Evolutionary conservation across 2,888 invertebrate genomes (phyloP).

Genomic region (Parasteatoda lunata): DNA sequence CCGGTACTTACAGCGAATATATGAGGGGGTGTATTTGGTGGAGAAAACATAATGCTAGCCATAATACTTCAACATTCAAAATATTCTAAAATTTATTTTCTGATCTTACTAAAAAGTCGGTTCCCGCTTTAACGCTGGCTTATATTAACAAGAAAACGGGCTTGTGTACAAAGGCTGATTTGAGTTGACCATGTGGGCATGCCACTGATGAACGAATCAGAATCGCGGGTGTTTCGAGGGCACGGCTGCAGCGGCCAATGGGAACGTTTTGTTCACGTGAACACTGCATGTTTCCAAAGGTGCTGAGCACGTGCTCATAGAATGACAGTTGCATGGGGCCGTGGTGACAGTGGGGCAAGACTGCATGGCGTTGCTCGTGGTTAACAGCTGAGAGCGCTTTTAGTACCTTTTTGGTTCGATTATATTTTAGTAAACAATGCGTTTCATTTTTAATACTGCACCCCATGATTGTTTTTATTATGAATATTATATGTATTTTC

Average conservation of each 20-base stretch:
- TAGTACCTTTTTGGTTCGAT: constrained; percentile 13
- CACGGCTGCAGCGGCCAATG: constrained; percentile 57
- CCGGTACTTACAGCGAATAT: constrained; percentile 65
- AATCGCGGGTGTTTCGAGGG: constrained; percentile 61
- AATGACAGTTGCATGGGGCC: constrained; percentile 62
- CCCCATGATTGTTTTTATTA: constrained; percentile 3
- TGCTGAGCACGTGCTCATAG: constrained; percentile 59
- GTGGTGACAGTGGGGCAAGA: constrained; percentile 50
- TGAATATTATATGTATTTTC: not conserved
- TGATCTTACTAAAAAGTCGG: constrained; percentile 59
- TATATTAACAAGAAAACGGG: constrained; percentile 41
- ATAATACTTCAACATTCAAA: constrained; percentile 46
- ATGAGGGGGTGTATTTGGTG: constrained; percentile 66
- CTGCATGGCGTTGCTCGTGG: constrained; percentile 64
- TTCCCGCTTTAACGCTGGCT: constrained; percentile 57
- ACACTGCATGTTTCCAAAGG: constrained; percentile 42
- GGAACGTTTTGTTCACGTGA: constrained; percentile 51
- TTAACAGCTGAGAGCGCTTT: constrained; percentile 29
- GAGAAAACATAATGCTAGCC: constrained; percentile 59
- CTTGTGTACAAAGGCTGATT: constrained; percentile 62
- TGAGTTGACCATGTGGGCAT: constrained; percentile 58
- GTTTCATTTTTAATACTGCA: constrained; percentile 3
- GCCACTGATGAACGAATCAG: constrained; percentile 37
- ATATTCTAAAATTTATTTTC: constrained; percentile 4
- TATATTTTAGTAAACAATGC: constrained; percentile 47